Base-by-base conservation (phyloP, 2,888 invertebrate species). In the Athetis lepigone region DNA sequence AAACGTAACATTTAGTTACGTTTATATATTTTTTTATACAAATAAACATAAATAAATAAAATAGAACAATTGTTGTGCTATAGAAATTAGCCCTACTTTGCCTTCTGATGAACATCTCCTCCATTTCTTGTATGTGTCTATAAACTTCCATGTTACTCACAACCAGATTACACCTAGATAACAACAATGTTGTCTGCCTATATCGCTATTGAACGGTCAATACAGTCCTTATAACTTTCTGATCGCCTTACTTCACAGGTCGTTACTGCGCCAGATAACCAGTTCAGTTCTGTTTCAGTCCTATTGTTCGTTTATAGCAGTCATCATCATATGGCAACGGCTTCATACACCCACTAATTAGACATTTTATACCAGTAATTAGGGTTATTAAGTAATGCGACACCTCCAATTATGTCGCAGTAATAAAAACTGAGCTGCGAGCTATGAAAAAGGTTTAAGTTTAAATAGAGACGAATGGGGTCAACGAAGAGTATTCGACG, bases 391-490 rank as follows among this genome's bases (percentile, higher is more conserved):
- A 57, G 65, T 43, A 59, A 76, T 49, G 46, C 51, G 37, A 71
- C 50, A 57, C 52, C 47, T 42, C 46, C 54, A 77, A 66, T 76
- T 69, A 63, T 50, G 60, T 63, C 40, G 33, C 46, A 58, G 57
- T 29, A 57, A 69, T 72, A 64, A 68, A 61, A 77, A 54, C 61
- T 77, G 62, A 69, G 47, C 37, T 50, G 62, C 50, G 55, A 52
- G 62, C 70, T 55, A 72, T 70, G 56, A 73, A 65, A 70, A 60
- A 64, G 56, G 52, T 58, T 68, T 67, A 62, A 58, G 50, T 68
- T 63, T 63, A 66, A 73, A 73, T 64, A 69, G 62, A 47, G 46
- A 47, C n/a, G 62, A 80, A 75, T 78, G 62, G 60, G 72, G 71
- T 72, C 73, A 75, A 68, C 68, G 25, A 68, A 70, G 68, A 69